Conservation (phyloP, 1,140 invertebrate species). For the Tetragonula clypearis region DNA sequence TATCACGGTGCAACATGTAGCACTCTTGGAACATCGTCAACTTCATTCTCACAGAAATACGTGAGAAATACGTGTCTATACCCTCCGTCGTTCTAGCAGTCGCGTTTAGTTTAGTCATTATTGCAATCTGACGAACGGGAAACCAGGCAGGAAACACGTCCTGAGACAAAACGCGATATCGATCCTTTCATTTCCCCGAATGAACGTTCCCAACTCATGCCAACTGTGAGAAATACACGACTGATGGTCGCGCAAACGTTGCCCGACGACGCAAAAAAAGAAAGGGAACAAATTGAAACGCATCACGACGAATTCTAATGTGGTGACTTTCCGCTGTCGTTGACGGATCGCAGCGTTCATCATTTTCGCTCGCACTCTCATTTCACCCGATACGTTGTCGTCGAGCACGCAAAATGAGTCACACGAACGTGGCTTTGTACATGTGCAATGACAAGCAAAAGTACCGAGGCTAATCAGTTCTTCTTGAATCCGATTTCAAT, state of each 20-base stretch:
- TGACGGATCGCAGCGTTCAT: conserved; percentile 10
- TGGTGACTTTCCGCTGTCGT: neutral
- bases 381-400: neutral
- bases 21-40: neutral
- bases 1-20: too few relatives aligned
- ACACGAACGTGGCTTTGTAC: too few relatives aligned
- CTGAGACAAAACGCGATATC: conserved; percentile 4
- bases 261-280: neutral
- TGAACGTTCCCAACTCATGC: neutral
- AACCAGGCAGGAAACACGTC: neutral
- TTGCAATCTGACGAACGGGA: neutral
- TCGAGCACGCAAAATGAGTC: neutral
- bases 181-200: conserved; percentile 2
- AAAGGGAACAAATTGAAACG: conserved; percentile 3
- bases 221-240: neutral
- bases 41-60: neutral
- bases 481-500: neutral
- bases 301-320: neutral
- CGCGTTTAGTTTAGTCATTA: neutral
- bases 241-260: neutral
- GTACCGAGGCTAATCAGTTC: neutral
- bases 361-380: neutral
- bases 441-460: neutral
- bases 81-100: neutral
- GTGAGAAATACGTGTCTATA: neutral